Percentiles rank a stretch among this genome's conserved stretches.
Conservation (phyloP, 2,797 vertebrate species). For the Anguilla obscura region DNA sequence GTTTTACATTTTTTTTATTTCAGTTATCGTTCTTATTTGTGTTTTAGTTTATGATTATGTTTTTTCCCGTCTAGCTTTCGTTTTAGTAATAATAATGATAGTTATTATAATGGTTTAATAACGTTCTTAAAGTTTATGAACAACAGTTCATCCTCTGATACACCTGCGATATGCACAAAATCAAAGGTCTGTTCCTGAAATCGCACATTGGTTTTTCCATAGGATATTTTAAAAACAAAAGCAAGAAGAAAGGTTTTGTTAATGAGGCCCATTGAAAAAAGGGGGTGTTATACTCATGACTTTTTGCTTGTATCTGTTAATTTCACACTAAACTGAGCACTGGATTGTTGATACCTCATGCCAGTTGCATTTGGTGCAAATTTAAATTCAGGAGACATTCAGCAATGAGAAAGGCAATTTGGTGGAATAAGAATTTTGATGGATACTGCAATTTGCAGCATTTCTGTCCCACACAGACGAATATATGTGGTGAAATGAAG, state of each 20-base stretch:
- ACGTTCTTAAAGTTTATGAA: neutral
- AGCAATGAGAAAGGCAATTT: neutral
- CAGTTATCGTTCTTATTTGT: neutral
- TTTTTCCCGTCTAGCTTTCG: neutral
- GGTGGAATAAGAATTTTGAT: neutral
- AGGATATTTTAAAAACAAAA: neutral
- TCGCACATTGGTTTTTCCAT: neutral
- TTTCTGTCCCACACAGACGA: neutral
- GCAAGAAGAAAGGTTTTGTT: neutral
- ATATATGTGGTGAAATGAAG: neutral
- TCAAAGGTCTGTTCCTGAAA: neutral
- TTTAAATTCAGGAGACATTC: neutral
- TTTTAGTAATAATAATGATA: too few species aligned
- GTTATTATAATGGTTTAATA: neutral
- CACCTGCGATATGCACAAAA: neutral
- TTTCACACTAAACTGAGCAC: slow-evolving; percentile 37
- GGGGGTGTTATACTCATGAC: neutral
- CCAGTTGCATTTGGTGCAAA: slow-evolving; percentile 38
- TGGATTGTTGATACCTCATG: slow-evolving; percentile 31
- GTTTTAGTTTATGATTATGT: neutral
- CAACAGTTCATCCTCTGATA: neutral
- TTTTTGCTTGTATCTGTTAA: slow-evolving; percentile 29
- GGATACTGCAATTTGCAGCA: neutral
- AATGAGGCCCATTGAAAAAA: neutral
- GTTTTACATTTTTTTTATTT: neutral